Conservation (phyloP, 2,888 invertebrate species). For the Hemithea aestivaria region DNA sequence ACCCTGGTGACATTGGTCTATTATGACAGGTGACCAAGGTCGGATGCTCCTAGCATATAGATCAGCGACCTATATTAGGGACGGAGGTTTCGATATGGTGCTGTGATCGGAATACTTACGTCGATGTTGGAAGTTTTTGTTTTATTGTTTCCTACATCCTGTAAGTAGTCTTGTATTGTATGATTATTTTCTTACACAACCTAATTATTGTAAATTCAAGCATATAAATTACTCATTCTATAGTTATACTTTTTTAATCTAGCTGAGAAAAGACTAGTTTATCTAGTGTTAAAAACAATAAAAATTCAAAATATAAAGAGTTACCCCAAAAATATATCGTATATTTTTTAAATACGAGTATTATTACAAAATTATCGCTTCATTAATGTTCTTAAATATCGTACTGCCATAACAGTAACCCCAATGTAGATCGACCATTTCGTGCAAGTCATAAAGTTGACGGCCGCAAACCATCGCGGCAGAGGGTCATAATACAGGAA, state of each 20-base stretch:
- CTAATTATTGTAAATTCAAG: too few species aligned
- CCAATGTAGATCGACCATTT: constrained; percentile 38
- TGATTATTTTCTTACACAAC: not conserved
- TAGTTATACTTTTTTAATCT: too few species aligned
- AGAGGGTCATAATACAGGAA: constrained; percentile 36
- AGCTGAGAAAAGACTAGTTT: too few species aligned
- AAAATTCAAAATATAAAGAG: too few species aligned
- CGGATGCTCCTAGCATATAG: constrained; percentile 19
- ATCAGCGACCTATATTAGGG: constrained; percentile 24
- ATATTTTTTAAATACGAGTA: too few species aligned
- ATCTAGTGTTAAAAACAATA: too few species aligned
- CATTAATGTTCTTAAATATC: constrained; percentile 34
- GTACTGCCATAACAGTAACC: constrained; percentile 36
- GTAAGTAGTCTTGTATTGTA: not conserved
- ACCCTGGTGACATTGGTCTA: constrained; percentile 4
- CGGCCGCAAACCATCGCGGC: constrained; percentile 34
- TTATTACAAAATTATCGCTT: not conserved
- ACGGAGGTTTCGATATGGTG: constrained; percentile 1
- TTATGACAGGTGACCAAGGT: constrained; percentile 15
- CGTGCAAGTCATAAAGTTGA: constrained; percentile 44
- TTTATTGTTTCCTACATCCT: too few species aligned
- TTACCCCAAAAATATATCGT: too few species aligned
- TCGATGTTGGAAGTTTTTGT: too few species aligned
- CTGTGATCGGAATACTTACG: constrained; percentile 25
- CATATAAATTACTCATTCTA: too few species aligned